Evolutionary conservation across 2,113 vertebrate genomes (phyloP).

Genomic region (Prochilodus magdalenae): DNA sequence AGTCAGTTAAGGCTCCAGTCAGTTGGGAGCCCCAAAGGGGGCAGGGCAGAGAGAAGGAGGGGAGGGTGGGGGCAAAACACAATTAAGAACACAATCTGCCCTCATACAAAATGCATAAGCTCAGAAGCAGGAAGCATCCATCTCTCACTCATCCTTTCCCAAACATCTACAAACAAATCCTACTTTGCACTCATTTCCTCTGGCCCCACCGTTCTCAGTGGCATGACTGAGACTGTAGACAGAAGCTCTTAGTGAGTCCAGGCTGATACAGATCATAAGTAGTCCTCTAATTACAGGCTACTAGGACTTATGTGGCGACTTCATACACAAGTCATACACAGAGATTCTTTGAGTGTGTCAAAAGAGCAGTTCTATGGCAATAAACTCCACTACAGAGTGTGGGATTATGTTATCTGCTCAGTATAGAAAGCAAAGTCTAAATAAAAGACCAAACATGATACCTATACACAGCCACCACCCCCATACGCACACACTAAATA

Average conservation of each 20-base stretch:
- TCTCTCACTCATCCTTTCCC: constrained; percentile 2
- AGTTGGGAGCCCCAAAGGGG: constrained; percentile 32
- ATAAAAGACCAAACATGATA: not conserved
- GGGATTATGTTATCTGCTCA: not conserved
- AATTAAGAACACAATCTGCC: constrained; percentile 47
- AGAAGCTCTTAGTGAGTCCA: not conserved
- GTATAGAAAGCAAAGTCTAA: not conserved
- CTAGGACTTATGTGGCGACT: not conserved
- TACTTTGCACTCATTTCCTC: constrained; percentile 32
- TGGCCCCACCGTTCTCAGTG: not conserved
- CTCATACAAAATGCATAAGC: constrained; percentile 56
- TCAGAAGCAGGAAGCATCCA: constrained; percentile 11
- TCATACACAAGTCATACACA: not conserved
- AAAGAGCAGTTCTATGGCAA: not conserved
- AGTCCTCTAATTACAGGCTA: not conserved
- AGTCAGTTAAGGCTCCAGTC: constrained; percentile 41
- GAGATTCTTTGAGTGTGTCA: not conserved
- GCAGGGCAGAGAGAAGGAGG: not conserved
- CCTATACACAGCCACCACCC: not conserved
- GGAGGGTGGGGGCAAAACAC: not conserved
- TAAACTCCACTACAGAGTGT: constrained; percentile 2
- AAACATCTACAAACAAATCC: constrained; percentile 19
- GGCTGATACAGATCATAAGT: not conserved
- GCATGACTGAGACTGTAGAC: not conserved
- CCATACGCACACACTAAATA: not conserved